A percentile compares a stretch with the other conserved stretches of the same genome.
Evolutionary conservation across 1,140 invertebrate species (phyloP).

Genomic region (Eupristina koningsbergeri): DNA sequence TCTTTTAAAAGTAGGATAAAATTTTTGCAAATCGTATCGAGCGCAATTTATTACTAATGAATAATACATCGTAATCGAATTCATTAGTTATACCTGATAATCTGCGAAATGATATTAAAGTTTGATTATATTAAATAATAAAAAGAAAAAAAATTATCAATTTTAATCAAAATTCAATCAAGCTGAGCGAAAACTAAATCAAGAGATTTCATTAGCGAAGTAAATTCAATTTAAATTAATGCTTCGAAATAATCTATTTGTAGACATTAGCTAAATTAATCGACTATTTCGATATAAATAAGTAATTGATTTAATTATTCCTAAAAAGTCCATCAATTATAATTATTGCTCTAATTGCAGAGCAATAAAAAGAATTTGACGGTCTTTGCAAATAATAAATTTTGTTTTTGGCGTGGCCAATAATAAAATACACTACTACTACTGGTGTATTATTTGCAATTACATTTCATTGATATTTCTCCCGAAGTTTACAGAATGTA

Average conservation of each 20-base stretch:
- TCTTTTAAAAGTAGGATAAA: neutral
- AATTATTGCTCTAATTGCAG: neutral
- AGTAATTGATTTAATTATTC: conserved; percentile 5
- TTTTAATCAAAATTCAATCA: conserved; percentile 33
- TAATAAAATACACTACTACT: neutral
- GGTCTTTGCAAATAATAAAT: neutral
- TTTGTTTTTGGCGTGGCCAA: neutral
- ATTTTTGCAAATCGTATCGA: neutral
- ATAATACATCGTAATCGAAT: neutral
- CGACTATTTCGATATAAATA: conserved; percentile 8
- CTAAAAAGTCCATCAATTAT: neutral
- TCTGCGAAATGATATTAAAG: neutral
- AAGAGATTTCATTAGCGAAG: conserved; percentile 29
- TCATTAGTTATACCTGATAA: neutral
- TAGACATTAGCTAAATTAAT: conserved; percentile 37
- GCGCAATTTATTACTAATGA: too few species aligned
- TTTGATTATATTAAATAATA: neutral
- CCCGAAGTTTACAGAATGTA: neutral
- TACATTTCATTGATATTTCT: conserved; percentile 26
- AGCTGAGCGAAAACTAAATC: conserved; percentile 27
- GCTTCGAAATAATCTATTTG: conserved; percentile 25
- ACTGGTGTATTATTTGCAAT: neutral
- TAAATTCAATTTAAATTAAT: conserved; percentile 37
- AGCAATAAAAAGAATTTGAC: neutral
- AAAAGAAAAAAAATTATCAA: conserved; percentile 32